Conservation (phyloP, 1,140 invertebrate genomes). For the Platorchestia sp. region DNA sequence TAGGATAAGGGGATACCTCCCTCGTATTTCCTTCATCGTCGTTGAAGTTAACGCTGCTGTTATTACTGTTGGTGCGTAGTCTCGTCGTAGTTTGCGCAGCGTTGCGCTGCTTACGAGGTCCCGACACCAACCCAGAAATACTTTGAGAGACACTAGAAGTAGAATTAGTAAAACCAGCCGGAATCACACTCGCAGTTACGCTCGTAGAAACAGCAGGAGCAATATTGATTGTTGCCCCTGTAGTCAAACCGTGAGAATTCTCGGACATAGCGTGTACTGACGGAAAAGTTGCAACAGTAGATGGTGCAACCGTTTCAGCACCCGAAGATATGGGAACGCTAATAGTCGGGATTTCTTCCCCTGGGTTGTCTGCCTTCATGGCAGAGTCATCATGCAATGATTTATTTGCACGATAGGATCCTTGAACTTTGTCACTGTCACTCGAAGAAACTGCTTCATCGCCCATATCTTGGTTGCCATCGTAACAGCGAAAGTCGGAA, state of each 20-base stretch:
- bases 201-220: not conserved
- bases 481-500: not conserved
- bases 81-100: constrained; percentile 68
- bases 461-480: constrained; percentile 28
- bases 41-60: constrained; percentile 57
- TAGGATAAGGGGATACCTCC: constrained; percentile 45
- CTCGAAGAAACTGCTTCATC: not conserved
- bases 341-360: constrained; percentile 73
- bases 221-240: not conserved
- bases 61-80: constrained; percentile 69
- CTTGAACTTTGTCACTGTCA: constrained; percentile 33
- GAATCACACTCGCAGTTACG: constrained; percentile 23
- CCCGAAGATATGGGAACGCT: not conserved
- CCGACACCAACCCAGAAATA: constrained; percentile 65
- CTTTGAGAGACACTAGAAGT: not conserved
- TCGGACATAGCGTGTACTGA: not conserved
- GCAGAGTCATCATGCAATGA: not conserved
- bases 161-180: not conserved
- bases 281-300: constrained; percentile 68
- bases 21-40: constrained; percentile 36
- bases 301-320: constrained; percentile 70
- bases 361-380: constrained; percentile 67
- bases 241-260: constrained; percentile 58
- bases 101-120: constrained; percentile 2
- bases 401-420: constrained; percentile 11